Evolutionary conservation across 2,113 vertebrate genomes (phyloP).

Genomic region (Platichthys stellatus): DNA sequence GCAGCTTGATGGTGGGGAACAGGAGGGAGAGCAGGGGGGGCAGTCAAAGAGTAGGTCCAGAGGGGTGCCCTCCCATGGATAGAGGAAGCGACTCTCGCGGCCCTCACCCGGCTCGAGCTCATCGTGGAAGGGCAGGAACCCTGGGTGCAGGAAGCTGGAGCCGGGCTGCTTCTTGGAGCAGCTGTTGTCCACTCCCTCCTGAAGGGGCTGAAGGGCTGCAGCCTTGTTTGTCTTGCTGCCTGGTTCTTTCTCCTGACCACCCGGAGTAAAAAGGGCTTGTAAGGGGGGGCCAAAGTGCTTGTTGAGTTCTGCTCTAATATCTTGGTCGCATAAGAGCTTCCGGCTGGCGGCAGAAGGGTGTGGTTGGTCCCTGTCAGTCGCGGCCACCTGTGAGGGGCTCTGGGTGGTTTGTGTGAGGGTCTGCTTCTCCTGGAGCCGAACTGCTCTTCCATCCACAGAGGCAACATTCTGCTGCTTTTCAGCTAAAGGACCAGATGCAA

Average conservation of each 20-base stretch:
- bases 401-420: constrained; percentile 63
- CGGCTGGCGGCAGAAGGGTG: constrained; percentile 78
- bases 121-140: constrained; percentile 89
- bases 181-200: constrained; percentile 85
- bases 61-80: constrained; percentile 93
- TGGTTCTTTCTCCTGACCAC: constrained; percentile 56
- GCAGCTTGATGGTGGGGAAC: constrained; percentile 93
- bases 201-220: constrained; percentile 60
- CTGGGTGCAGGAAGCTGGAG: constrained; percentile 91
- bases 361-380: constrained; percentile 76
- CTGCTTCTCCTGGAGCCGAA: constrained; percentile 75
- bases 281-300: constrained; percentile 97
- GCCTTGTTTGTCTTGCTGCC: constrained; percentile 63
- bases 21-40: constrained; percentile 91
- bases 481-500: constrained; percentile 79
- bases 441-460: constrained; percentile 83
- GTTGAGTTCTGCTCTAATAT: constrained; percentile 97
- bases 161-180: constrained; percentile 84
- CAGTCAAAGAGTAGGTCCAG: constrained; percentile 93
- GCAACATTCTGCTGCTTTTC: constrained; percentile 83
- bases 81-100: constrained; percentile 89
- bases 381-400: constrained; percentile 60
- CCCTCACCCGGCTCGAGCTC: constrained; percentile 89
- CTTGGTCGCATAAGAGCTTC: constrained; percentile 94
- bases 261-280: constrained; percentile 84